phyloP scores from a whole-genome alignment of 2,888 invertebrate species.

The Stomorhina lunata region DNA sequence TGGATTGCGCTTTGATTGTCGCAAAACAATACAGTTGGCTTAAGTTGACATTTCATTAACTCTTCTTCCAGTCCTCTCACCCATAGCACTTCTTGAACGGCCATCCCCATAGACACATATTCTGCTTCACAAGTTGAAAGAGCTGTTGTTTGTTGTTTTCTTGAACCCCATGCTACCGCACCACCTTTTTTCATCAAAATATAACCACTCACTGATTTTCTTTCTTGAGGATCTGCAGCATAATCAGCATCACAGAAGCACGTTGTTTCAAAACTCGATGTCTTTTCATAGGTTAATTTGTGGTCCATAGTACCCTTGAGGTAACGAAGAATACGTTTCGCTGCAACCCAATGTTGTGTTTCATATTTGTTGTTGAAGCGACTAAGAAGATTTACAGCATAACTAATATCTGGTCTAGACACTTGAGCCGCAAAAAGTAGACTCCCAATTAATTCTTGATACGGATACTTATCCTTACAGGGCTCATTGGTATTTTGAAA shows the following conservation, averaged over 20 bases:
- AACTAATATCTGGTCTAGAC: conserved; percentile 2
- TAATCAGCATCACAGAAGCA: conserved; percentile 38
- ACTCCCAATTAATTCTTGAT: conserved; percentile 9
- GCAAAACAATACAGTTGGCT: conserved; percentile 9
- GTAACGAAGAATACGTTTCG: conserved; percentile 31
- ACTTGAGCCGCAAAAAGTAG: conserved; percentile 1
- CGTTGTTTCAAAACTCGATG: conserved; percentile 80
- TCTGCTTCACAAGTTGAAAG: conserved; percentile 34
- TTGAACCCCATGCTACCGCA: conserved; percentile 32
- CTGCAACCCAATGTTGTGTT: conserved; percentile 17
- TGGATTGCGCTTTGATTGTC: conserved; percentile 43
- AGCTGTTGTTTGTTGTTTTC: conserved; percentile 10
- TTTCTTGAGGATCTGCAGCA: conserved; percentile 48
- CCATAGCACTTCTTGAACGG: conserved; percentile 20
- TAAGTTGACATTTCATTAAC: background rate
- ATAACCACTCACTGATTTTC: conserved; percentile 31
- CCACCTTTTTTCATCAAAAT: conserved; percentile 33
- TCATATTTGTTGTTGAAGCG: conserved; percentile 16
- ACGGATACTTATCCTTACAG: background rate
- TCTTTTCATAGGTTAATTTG: conserved; percentile 17
- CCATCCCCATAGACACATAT: conserved; percentile 23
- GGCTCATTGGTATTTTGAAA: background rate
- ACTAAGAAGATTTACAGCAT: conserved; percentile 4
- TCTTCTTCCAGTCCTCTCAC: conserved; percentile 14
- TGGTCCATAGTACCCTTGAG: conserved; percentile 13